Evolutionary conservation across 2,888 invertebrate genomes (phyloP).

Genomic region (Platycnemis pennipes): DNA sequence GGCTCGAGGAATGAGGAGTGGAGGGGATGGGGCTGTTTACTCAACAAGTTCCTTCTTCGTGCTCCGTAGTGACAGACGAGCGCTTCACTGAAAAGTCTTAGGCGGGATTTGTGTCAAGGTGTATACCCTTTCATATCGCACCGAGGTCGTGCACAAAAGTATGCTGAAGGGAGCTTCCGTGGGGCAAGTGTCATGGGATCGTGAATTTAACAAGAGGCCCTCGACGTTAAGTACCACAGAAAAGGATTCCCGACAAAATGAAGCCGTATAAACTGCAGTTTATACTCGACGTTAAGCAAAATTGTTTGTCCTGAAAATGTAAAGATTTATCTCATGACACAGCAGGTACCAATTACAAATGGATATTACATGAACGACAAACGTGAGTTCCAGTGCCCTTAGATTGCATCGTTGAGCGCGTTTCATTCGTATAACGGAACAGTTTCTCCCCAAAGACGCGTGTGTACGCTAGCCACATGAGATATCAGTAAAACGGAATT

Average conservation of each 20-base stretch:
- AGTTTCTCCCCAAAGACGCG: no score
- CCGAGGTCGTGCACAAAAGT: neutral
- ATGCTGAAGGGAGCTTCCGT: neutral
- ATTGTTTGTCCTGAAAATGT: no score
- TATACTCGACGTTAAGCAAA: no score
- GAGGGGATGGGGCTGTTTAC: neutral
- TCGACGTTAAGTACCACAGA: neutral
- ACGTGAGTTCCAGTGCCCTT: no score
- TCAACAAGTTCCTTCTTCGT: neutral
- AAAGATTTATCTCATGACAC: no score
- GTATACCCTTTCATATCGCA: slow-evolving; percentile 3
- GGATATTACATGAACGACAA: no score
- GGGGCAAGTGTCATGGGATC: neutral
- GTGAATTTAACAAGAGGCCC: neutral
- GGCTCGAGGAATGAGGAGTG: neutral
- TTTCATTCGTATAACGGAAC: no score
- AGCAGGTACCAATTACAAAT: no score
- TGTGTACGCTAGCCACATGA: no score
- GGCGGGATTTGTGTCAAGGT: slow-evolving; percentile 16
- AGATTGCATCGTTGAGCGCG: no score
- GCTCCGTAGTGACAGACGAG: neutral
- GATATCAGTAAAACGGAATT: no score
- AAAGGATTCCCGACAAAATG: neutral
- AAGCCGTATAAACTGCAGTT: neutral
- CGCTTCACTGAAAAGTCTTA: neutral